phyloP scores from a whole-genome alignment of 2,888 invertebrate species.

The Linnaemya tessellans region DNA sequence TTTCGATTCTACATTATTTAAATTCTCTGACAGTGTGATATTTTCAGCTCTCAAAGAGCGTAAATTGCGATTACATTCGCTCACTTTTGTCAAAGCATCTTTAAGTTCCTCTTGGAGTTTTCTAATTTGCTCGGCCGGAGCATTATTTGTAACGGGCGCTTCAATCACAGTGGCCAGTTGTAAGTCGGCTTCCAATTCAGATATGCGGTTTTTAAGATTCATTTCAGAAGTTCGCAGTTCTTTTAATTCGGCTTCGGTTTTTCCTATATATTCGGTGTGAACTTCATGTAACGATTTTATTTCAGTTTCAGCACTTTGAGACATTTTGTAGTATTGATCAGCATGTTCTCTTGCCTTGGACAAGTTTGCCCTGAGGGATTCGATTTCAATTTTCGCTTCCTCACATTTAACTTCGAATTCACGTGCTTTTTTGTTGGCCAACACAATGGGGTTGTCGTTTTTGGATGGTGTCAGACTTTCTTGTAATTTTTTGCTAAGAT shows the following conservation, averaged over 20 bases:
- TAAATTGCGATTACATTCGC: constrained; percentile 86
- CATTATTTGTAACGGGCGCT: constrained; percentile 80
- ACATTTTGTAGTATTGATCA: constrained; percentile 93
- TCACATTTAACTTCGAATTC: constrained; percentile 88
- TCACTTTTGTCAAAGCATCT: constrained; percentile 85
- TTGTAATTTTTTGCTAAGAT: constrained; percentile 88
- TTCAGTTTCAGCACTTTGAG: constrained; percentile 92
- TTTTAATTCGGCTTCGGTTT: constrained; percentile 86
- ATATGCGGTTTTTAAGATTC: constrained; percentile 86
- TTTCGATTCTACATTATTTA: constrained; percentile 89
- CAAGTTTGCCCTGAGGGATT: constrained; percentile 89
- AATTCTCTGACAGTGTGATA: constrained; percentile 85
- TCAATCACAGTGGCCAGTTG: constrained; percentile 87
- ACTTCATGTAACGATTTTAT: constrained; percentile 86
- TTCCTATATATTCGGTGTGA: constrained; percentile 85
- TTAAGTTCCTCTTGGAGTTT: constrained; percentile 87
- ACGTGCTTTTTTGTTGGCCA: constrained; percentile 87
- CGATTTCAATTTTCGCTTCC: constrained; percentile 87
- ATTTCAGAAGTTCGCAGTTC: constrained; percentile 82
- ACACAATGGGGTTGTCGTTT: constrained; percentile 85
- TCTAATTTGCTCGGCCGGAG: constrained; percentile 84
- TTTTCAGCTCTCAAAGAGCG: constrained; percentile 86
- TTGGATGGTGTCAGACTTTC: constrained; percentile 85
- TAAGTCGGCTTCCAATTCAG: constrained; percentile 88
- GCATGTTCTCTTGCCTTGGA: constrained; percentile 89